Conservation (phyloP, 1,140 invertebrate genomes). For the Gryllus bimaculatus region DNA sequence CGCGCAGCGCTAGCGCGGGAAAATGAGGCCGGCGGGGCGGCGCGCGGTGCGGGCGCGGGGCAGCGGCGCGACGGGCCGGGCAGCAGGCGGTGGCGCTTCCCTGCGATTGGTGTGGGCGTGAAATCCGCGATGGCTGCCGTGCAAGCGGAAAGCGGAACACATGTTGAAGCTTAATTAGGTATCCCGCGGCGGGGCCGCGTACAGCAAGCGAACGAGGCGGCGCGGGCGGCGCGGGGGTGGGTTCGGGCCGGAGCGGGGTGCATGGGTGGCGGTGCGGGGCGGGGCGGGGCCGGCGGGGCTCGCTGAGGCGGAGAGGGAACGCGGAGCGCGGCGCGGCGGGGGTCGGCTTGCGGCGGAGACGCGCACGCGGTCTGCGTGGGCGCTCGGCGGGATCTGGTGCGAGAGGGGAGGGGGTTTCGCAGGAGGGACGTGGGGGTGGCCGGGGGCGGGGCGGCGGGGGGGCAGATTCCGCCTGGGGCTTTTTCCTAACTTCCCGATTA, state of each 20-base stretch:
- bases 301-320: background rate
- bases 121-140: background rate
- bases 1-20: no score
- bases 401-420: no score
- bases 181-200: background rate
- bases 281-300: no score
- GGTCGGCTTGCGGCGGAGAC: background rate
- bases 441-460: no score
- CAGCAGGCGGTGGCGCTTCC: background rate
- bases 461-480: background rate
- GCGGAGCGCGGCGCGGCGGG: no score
- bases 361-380: no score
- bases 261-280: background rate
- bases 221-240: no score
- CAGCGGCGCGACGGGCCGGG: background rate
- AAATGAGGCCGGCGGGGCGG: no score
- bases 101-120: background rate
- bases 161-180: slow-evolving; percentile 5
- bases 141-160: background rate
- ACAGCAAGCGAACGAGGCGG: background rate
- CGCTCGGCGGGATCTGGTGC: no score
- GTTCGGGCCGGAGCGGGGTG: no score
- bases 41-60: background rate
- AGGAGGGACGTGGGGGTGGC: no score
- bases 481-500: background rate